A percentile compares a stretch with the other conserved stretches of the same genome.
These are phyloP conservation scores for Deroplatys truncata DNA, from an alignment of 2,888 invertebrate species.

Conservation along the genomic window DNA sequence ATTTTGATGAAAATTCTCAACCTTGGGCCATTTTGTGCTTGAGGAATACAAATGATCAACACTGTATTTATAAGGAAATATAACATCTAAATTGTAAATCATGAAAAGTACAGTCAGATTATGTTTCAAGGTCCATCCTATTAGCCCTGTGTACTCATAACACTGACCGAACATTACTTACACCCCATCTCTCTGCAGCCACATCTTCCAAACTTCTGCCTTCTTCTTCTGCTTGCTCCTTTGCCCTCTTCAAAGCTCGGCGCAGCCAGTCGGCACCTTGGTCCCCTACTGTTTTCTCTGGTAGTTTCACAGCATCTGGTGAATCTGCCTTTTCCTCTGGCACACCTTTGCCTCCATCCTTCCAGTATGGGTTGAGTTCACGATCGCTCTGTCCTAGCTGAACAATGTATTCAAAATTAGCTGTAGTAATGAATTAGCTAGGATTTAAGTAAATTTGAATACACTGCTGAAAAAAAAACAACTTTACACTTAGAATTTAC, in stretches of 20 bases:
- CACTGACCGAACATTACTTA: slow-evolving; percentile 36
- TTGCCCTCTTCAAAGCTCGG: slow-evolving; percentile 51
- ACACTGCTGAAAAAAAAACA: no score
- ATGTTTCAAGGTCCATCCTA: no score
- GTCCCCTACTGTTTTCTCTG: slow-evolving; percentile 44
- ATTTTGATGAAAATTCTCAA: no score
- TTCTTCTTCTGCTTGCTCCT: slow-evolving; percentile 52
- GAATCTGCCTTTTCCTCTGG: slow-evolving; percentile 51
- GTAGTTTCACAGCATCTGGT: slow-evolving; percentile 1
- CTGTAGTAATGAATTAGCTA: neutral
- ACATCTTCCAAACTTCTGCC: slow-evolving; percentile 52
- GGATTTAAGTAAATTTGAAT: no score
- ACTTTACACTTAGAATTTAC: no score
- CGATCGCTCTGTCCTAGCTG: slow-evolving; percentile 64
- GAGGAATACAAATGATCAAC: no score
- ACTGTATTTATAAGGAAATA: no score
- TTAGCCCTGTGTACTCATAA: no score
- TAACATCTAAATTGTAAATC: no score
- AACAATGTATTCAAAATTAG: slow-evolving; percentile 46
- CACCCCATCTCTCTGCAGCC: slow-evolving; percentile 57
- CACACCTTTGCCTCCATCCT: slow-evolving; percentile 79
- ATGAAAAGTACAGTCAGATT: no score
- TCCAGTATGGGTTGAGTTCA: slow-evolving; percentile 93
- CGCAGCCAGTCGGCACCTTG: slow-evolving; percentile 52
- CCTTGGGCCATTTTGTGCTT: no score